These are phyloP conservation scores for Ginglymostoma cirratum DNA, from an alignment of 2,113 vertebrate genomes.

Conservation along the genomic window DNA sequence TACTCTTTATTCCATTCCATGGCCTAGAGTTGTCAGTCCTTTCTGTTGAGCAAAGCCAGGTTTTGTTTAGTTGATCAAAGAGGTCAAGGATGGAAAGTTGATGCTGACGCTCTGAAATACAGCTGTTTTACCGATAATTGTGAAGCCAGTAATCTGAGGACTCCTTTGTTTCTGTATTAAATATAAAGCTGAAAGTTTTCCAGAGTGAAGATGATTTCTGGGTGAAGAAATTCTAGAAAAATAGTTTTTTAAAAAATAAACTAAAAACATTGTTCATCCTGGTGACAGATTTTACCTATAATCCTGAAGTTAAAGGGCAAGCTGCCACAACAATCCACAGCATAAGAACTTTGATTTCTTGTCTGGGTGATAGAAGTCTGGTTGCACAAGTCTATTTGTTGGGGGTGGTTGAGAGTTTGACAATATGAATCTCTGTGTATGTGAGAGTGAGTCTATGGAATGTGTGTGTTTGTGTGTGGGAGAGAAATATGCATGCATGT, in stretches of 20 bases:
- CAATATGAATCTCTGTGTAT: not conserved
- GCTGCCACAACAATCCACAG: not conserved
- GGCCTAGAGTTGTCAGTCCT: not conserved
- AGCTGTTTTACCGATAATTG: not conserved
- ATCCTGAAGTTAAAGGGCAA: not conserved
- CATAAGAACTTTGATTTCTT: not conserved
- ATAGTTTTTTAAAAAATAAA: conserved; percentile 17
- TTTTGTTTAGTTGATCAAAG: not conserved
- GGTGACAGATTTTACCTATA: not conserved
- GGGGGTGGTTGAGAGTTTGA: not conserved
- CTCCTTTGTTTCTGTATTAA: not conserved
- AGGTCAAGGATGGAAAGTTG: not conserved
- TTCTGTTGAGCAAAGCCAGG: not conserved
- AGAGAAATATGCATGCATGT: not conserved
- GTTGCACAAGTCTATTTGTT: too few species aligned
- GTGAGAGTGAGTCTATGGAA: not conserved
- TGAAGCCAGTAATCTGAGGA: not conserved
- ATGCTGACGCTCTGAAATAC: not conserved
- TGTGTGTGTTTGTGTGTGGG: not conserved
- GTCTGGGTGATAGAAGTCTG: not conserved
- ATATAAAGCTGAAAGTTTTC: conserved; percentile 12
- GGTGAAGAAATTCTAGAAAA: conserved; percentile 18
- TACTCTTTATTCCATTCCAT: not conserved
- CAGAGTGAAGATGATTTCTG: not conserved
- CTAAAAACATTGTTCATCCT: conserved; percentile 28